These are phyloP conservation scores for Nixonia krombeini DNA, from an alignment of 1,140 invertebrate genomes.

Conservation along the genomic window DNA sequence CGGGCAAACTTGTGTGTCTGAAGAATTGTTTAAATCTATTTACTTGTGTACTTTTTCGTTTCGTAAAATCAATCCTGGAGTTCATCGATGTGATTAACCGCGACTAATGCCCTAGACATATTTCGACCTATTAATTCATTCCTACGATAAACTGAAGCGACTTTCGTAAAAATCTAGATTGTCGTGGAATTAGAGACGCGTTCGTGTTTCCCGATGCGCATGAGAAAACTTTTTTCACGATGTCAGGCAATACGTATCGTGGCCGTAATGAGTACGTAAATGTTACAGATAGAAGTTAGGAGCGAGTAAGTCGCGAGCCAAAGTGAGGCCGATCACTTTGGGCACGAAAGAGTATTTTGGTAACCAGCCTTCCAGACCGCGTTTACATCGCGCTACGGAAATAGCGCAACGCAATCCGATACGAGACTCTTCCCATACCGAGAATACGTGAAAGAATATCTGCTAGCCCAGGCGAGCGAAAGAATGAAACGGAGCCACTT, in stretches of 20 bases:
- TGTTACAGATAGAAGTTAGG: slow-evolving; percentile 38
- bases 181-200: slow-evolving; percentile 1
- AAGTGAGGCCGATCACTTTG: slow-evolving; percentile 50
- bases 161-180: neutral
- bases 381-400: slow-evolving; percentile 55
- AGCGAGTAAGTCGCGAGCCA: slow-evolving; percentile 33
- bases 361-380: slow-evolving; percentile 54
- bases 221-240: slow-evolving; percentile 17
- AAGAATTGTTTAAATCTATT: too few species aligned
- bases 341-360: slow-evolving; percentile 58
- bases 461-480: slow-evolving; percentile 3
- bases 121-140: too few species aligned
- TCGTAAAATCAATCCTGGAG: too few species aligned
- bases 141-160: too few species aligned
- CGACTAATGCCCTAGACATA: too few species aligned
- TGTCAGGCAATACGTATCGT: slow-evolving; percentile 34
- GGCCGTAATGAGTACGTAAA: slow-evolving; percentile 41
- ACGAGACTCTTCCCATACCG: slow-evolving; percentile 53
- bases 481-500: too few species aligned
- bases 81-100: too few species aligned
- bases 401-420: slow-evolving; percentile 58
- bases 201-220: slow-evolving; percentile 11
- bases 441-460: slow-evolving; percentile 50
- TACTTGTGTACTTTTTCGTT: too few species aligned
- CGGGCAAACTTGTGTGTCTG: too few species aligned